These are phyloP conservation scores for Pandemis heparana DNA, from an alignment of 2,888 invertebrate species.

Conservation along the genomic window DNA sequence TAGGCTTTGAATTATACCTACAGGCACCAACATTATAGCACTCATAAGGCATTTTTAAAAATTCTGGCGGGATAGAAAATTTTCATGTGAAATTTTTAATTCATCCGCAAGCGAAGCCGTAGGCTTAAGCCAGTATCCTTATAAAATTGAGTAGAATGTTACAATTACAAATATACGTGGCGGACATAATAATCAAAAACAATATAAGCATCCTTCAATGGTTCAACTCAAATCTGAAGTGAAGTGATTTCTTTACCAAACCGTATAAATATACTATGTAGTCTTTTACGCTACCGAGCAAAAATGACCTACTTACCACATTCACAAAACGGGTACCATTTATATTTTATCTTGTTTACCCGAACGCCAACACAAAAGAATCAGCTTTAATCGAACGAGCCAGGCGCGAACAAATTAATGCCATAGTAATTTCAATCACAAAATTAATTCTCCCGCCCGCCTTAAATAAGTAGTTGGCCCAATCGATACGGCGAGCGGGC, in stretches of 20 bases:
- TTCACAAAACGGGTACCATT: neutral
- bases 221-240: no score
- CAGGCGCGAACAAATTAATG: constrained; percentile 71
- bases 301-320: constrained; percentile 8
- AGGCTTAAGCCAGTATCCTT: neutral
- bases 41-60: no score
- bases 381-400: constrained; percentile 71
- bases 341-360: constrained; percentile 12
- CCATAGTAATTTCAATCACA: constrained; percentile 82
- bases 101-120: neutral
- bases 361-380: constrained; percentile 53
- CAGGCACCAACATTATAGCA: no score
- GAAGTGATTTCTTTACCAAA: no score
- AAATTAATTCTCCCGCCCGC: constrained; percentile 81
- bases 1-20: no score
- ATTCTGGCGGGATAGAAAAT: no score
- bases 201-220: no score
- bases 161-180: no score
- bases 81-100: no score
- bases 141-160: no score
- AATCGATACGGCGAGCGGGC: constrained; percentile 78
- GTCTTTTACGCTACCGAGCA: neutral
- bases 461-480: constrained; percentile 81
- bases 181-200: no score
- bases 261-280: no score